phyloP scores from a whole-genome alignment of 1,140 invertebrate species.

The Augochlora pura region DNA sequence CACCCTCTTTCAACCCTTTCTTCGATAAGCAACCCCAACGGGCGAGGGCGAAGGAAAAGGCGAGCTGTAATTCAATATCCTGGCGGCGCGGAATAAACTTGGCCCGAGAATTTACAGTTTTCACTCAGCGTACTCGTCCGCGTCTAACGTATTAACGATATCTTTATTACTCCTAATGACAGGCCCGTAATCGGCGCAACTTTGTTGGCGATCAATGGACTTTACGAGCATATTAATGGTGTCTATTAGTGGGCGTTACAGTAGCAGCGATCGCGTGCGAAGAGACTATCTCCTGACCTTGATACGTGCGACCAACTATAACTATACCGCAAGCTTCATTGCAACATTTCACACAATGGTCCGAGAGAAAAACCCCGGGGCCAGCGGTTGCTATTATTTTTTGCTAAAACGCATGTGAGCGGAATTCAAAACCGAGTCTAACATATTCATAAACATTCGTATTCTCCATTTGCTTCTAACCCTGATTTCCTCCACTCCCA shows the following conservation, averaged over 20 bases:
- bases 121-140: not conserved
- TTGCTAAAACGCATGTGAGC: not conserved
- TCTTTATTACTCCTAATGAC: constrained; percentile 24
- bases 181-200: constrained; percentile 3
- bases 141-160: not conserved
- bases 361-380: not conserved
- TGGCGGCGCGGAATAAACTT: not conserved
- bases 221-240: constrained; percentile 29
- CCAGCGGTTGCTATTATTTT: not conserved
- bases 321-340: not conserved
- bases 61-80: not conserved
- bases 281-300: constrained; percentile 5
- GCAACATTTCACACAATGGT: not conserved
- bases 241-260: constrained; percentile 7
- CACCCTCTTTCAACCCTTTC: not conserved
- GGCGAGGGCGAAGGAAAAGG: not conserved
- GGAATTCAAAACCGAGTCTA: too few relatives aligned
- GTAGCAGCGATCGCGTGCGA: not conserved
- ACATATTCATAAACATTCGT: too few relatives aligned
- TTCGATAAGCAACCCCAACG: constrained; percentile 7
- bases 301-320: not conserved
- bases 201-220: constrained; percentile 13
- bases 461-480: too few relatives aligned
- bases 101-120: not conserved
- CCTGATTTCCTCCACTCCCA: too few relatives aligned